A percentile compares a stretch with the other conserved stretches of the same genome.
phyloP scores from a whole-genome alignment of 2,113 vertebrate genomes.

The Pteronura brasiliensis region DNA sequence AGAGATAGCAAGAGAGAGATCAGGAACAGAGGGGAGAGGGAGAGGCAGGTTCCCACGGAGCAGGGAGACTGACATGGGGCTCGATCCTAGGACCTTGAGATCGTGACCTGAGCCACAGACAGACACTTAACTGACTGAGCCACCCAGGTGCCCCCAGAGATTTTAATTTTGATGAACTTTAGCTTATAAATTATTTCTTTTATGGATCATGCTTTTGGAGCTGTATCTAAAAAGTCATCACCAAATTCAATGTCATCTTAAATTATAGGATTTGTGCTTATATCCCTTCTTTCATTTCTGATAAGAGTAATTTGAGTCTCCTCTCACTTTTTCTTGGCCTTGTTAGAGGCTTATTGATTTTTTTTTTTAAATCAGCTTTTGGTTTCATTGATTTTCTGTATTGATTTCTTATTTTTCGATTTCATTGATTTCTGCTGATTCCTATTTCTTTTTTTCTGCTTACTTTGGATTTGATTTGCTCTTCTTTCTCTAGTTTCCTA shows the following conservation, averaged over 20 bases:
- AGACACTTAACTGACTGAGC: no score
- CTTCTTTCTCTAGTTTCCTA: neutral
- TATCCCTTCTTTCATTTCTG: neutral
- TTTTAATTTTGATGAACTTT: neutral
- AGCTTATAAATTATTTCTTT: neutral
- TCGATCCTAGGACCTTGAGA: no score
- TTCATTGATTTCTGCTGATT: neutral
- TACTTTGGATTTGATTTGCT: neutral
- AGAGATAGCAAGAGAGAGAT: no score
- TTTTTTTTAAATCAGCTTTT: neutral
- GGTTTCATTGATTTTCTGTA: neutral
- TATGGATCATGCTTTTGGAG: neutral
- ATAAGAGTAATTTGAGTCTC: neutral
- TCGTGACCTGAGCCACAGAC: no score
- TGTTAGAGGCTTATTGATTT: neutral
- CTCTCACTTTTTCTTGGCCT: neutral
- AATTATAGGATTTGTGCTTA: neutral
- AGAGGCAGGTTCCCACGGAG: no score
- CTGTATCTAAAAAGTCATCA: neutral
- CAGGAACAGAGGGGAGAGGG: no score
- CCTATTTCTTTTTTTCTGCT: neutral
- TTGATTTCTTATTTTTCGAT: neutral
- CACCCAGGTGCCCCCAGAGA: neutral
- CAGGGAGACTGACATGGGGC: no score
- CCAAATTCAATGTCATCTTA: neutral